Base-by-base conservation (phyloP, 1,140 invertebrate species). In the Lasaia peninsularis region DNA sequence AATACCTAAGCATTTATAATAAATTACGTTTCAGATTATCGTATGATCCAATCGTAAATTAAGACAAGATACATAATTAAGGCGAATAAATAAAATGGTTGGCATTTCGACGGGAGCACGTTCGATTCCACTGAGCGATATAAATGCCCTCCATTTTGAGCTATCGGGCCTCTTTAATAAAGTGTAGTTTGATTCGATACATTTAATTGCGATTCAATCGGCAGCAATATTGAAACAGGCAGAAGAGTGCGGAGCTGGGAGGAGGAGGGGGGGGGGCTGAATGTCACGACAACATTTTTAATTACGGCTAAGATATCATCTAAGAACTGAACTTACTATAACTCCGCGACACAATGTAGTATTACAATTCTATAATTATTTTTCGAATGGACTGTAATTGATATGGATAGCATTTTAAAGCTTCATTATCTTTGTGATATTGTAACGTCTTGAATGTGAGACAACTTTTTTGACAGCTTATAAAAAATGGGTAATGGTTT, bases 61-160 rank as follows among this genome's bases (percentile, higher is more conserved):
- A 88, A 87, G 83, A 88, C 86, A 88, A 87, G 86, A 87, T 88
- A 87, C 86, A 88, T 87, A 88, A 88, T 88, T 88, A 88, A 88
- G 80, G 82, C 68, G 75, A 88, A 88, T 88, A 88, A 88, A 88
- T 87, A 87, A 88, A 87, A 87, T 85, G 83, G 82, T 86, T 88
- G 86, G 86, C 84, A 88, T 88, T 88, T 87, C 80, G 74, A 86
- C 80, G 78, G 82, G 78, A 86, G 83, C 84, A 83, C 83, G 82
- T 88, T 86, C 80, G 83, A 84, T 86, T 82, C 75, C 73, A 75
- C 66, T 50, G 61, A 31, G 63, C 70, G 77, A 82, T 81, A 78
- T 65, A 62, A 55, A 59, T 58, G 52, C 65, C 70, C 58, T 72
- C 76, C 72, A 88, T 86, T 88, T 78, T 88, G 81, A 86, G 75